Base-by-base conservation (phyloP, 2,888 invertebrate genomes). In the Gnatocerus cornutus region DNA sequence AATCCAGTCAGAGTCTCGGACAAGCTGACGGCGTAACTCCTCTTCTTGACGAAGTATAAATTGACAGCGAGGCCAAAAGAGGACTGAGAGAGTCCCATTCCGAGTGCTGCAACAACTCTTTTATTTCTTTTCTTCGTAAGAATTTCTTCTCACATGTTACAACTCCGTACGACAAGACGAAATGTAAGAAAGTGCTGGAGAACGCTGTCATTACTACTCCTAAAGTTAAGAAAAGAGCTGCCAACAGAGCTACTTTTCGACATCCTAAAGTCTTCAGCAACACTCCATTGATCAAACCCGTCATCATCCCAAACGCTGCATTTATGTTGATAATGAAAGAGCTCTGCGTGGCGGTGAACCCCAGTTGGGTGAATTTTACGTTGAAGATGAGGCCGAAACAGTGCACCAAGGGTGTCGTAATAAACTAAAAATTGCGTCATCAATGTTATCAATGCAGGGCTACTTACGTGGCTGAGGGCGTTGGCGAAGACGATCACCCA, bases 91-190 rank as follows among this genome's bases (percentile, higher is more conserved):
- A 90, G 83, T 58, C 88, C 88, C 67, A 89, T 84, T 41, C 91
- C 91, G 76, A 88, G 82, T 52, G 91, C 91, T 92, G 84, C 61
- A 64, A 33, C 61, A 63, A n/a, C n/a, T n/a, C n/a, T n/a, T n/a
- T n/a, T n/a, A n/a, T n/a, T n/a, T n/a, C n/a, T n/a, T n/a, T n/a
- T n/a, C n/a, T n/a, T n/a, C n/a, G n/a, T n/a, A n/a, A n/a, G n/a
- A n/a, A n/a, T n/a, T n/a, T n/a, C n/a, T n/a, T n/a, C n/a, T n/a
- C 7, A 92, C 92, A 91, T 81, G 90, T 88, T 75, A 92, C 87
- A 79, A 92, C 84, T 81, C 92, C 90, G 84, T 91, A 92, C 0
- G 89, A 87, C 52, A 92, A 80, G 58, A 92, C 82, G 77, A 91
- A 90, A 41, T 88, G 82, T 77, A 86, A 82, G 78, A 92, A 91